Base-by-base conservation (phyloP, 2,113 vertebrate species). In the Aplodontia rufa region DNA sequence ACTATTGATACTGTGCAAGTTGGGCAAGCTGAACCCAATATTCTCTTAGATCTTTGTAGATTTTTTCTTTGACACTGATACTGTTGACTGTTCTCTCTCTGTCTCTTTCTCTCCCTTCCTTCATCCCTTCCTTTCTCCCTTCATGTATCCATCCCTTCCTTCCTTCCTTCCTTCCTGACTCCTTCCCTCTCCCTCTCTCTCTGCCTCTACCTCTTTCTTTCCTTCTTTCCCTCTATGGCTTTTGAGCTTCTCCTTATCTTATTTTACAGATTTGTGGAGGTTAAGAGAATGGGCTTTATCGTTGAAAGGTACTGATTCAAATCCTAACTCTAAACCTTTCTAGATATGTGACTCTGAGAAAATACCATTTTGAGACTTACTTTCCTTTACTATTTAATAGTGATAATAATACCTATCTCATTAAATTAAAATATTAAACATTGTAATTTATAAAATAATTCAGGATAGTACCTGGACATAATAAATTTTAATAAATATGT, bases 61-160 rank as follows among this genome's bases (percentile, higher is more conserved):
- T 60, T 91, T 95, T 95, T 93, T 87, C 79, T 68, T 82, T 93
- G 40, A 83, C 47, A 84, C 3, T 79, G 35, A 37, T 74, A 55
- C 10, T 91, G 7, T 72, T 74, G 30, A 53, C 9, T 83, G 0
- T 68, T 9, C 16, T 58, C 7, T 87, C 6, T 42, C 13, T 84
- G 13, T 93, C 68, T 76, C 85, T 74, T 1, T 69, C 68, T 37
- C 22, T 32, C 35, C 16, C 19, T n/a, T 24, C 4, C 26, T 64
- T 4, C 5, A 3, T 28, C 32, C 4, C 3, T 10, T 26, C 45
- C 40, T 2, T 11, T 74, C 40, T 12, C 42, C 45, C 24, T 45
- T 30, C 19, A 4, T 40, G 8, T 17, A 11, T 10, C 37, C n/a
- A n/a, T n/a, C 28, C 6, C 28, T 7, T n/a, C n/a, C n/a, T n/a